Conservation (phyloP, 1,140 invertebrate genomes). For the Conopomorpha cramerella region DNA sequence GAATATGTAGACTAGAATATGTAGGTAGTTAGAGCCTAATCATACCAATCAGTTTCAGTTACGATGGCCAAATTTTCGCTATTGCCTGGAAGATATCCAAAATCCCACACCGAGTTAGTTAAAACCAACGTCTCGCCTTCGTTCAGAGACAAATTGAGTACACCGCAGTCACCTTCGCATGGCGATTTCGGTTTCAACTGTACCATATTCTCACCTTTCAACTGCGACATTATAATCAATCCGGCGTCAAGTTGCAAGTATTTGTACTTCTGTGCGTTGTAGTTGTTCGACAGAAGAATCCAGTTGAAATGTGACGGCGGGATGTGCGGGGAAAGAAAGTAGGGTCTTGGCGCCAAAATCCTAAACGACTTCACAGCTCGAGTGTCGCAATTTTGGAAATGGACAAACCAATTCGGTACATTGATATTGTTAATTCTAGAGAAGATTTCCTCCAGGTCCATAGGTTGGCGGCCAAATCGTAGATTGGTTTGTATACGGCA, state of each 20-base stretch:
- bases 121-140: constrained; percentile 76
- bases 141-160: constrained; percentile 66
- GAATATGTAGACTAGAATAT: not conserved
- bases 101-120: constrained; percentile 74
- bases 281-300: constrained; percentile 79
- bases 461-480: constrained; percentile 62
- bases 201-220: constrained; percentile 70
- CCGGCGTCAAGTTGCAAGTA: constrained; percentile 71
- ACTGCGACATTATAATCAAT: constrained; percentile 74
- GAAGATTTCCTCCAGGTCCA: constrained; percentile 69
- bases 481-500: constrained; percentile 76
- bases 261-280: constrained; percentile 74
- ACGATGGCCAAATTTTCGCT: constrained; percentile 75
- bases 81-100: constrained; percentile 75
- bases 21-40: constrained; percentile 14
- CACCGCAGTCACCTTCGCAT: constrained; percentile 71
- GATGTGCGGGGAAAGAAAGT: constrained; percentile 75
- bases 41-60: constrained; percentile 75
- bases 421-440: constrained; percentile 67
- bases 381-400: constrained; percentile 85
- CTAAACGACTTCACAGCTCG: constrained; percentile 74
- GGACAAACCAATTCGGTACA: constrained; percentile 77
- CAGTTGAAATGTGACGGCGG: constrained; percentile 80
- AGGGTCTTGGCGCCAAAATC: constrained; percentile 72
- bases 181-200: constrained; percentile 70